Conservation (phyloP, 92 coral and sea anemone genomes). For the Actinostola sp. region DNA sequence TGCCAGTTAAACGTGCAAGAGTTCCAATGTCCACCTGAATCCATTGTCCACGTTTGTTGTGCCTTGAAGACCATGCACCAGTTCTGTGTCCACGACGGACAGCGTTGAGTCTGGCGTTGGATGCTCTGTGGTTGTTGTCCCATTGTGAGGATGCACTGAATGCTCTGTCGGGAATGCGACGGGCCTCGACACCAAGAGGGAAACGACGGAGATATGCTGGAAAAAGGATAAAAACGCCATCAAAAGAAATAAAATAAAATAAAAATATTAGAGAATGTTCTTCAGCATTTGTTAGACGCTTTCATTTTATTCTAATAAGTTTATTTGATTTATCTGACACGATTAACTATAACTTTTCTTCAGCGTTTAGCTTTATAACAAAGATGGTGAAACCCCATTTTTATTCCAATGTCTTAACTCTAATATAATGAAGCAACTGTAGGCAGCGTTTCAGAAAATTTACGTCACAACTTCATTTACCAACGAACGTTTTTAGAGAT, state of each 20-base stretch:
- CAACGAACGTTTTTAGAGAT: too few species aligned
- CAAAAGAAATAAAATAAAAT: too few species aligned
- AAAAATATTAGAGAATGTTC: too few species aligned
- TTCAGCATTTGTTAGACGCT: not conserved
- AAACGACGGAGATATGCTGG: constrained; percentile 1
- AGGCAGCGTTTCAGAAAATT: too few species aligned
- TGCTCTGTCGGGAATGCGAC: constrained; percentile 39
- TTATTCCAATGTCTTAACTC: too few species aligned
- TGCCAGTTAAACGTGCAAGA: constrained; percentile 48
- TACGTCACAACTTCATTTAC: too few species aligned
- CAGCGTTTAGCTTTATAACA: too few species aligned
- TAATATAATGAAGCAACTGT: too few species aligned
- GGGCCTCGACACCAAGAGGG: constrained; percentile 59
- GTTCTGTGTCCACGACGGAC: constrained; percentile 55
- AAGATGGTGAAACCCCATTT: too few species aligned
- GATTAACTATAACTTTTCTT: too few species aligned
- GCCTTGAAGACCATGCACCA: constrained; percentile 80
- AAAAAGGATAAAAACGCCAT: not conserved
- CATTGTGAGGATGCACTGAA: constrained; percentile 63
- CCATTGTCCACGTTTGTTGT: constrained; percentile 62
- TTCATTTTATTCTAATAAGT: not conserved
- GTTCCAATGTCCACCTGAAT: constrained; percentile 63
- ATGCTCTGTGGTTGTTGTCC: constrained; percentile 71
- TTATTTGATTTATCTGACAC: too few species aligned
- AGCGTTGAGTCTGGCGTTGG: constrained; percentile 63